Evolutionary conservation across 2,888 invertebrate species (phyloP).

Genomic region (Drosophila aldrichi): DNA sequence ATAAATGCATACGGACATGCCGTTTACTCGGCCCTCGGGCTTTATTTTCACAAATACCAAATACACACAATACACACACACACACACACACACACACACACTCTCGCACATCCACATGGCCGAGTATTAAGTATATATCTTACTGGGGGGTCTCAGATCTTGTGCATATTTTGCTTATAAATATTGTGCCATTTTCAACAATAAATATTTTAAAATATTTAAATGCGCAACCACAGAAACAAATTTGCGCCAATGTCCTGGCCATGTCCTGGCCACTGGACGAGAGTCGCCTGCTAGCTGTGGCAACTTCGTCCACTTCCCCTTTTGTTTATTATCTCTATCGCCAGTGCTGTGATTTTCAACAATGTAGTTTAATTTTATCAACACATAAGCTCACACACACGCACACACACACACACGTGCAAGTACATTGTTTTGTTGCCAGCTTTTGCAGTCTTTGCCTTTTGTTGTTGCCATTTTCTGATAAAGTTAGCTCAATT

Average conservation of each 20-base stretch:
- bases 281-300: neutral
- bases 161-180: conserved; percentile 69
- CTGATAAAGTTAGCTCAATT: conserved; percentile 25
- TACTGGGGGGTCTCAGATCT: conserved; percentile 29
- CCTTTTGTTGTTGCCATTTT: conserved; percentile 22
- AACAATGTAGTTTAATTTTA: conserved; percentile 73
- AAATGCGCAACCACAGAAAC: conserved; percentile 59
- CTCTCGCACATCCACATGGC: neutral
- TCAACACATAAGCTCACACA: conserved; percentile 43
- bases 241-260: conserved; percentile 37
- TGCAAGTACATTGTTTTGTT: conserved; percentile 19
- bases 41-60: conserved; percentile 63
- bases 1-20: conserved; percentile 55
- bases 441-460: neutral
- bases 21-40: conserved; percentile 52
- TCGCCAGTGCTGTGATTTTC: conserved; percentile 70
- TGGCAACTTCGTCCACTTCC: conserved; percentile 27
- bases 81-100: conserved; percentile 13
- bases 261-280: neutral
- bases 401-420: conserved; percentile 29
- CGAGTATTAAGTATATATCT: conserved; percentile 22
- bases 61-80: conserved; percentile 33
- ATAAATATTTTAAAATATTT: conserved; percentile 75
- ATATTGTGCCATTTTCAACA: conserved; percentile 71
- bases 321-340: conserved; percentile 67